Evolutionary conservation across 2,113 vertebrate species (phyloP).

Genomic region (Ptychochromis oligacanthus): DNA sequence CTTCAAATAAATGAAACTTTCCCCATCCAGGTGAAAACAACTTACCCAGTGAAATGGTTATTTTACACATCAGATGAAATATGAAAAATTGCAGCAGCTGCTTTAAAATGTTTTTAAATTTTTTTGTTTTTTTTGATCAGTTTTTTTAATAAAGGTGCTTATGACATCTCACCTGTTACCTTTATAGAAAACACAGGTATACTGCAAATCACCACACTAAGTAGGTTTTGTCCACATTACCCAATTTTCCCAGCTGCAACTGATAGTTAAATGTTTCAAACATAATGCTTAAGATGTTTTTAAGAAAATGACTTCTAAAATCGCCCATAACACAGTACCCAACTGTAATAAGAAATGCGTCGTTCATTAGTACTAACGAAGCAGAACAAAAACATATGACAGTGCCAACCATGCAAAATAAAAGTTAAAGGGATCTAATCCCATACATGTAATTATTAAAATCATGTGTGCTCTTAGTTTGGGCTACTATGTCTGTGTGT

Average conservation of each 20-base stretch:
- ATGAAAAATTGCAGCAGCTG: fast-evolving
- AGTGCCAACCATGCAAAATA: slow-evolving; percentile 20
- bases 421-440: slow-evolving; percentile 13
- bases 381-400: slow-evolving; percentile 18
- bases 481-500: background rate
- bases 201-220: too few species aligned
- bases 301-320: slow-evolving; percentile 33
- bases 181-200: too few species aligned
- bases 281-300: slow-evolving; percentile 11
- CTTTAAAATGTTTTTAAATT: background rate
- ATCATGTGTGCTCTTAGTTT: background rate
- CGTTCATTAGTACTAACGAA: slow-evolving; percentile 21
- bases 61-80: background rate
- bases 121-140: background rate
- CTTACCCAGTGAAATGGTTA: too few species aligned
- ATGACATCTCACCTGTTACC: background rate
- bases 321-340: background rate
- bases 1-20: background rate
- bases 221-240: background rate
- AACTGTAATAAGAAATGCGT: background rate
- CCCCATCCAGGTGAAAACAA: background rate
- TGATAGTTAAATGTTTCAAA: background rate
- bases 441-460: slow-evolving; percentile 21
- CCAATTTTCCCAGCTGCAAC: slow-evolving; percentile 5
- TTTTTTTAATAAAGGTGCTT: background rate